Evolutionary conservation across 2,113 vertebrate genomes (phyloP), one percentile per base, ranked within the genome.

Genomic region (Tragelaphus strepsiceros): DNA sequence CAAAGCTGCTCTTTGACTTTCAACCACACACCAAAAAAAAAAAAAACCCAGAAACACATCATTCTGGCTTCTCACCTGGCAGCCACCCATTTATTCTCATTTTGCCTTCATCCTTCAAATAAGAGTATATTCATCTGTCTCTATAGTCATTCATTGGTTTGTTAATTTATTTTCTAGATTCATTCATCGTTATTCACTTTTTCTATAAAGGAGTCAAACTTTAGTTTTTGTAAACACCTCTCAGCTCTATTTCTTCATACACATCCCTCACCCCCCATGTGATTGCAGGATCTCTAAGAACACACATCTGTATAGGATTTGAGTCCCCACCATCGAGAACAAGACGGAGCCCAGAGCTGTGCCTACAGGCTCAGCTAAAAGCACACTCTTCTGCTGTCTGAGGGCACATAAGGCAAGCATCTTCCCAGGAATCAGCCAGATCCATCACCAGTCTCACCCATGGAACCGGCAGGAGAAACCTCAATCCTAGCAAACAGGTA

Each of bases 401-500:
- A 30, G 26, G 58, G 43, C 3, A 0, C 30, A 49, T 6, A 1
- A 5, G 19, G 17, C 46, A 24, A 35, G 16, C 8, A 1, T n/a
- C 19, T 22, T 32, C 56, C 24, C 3, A 62, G 30, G 82, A 22
- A 49, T 28, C 91, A 32, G 35, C 13, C 10, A 26, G 22, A 32
- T 24, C 51, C 32, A 13, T 28, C 39, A 21, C 56, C 7, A 30
- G 26, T 64, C 90, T 84, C 54, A 53, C 35, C 35, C 81, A 15
- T 3, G 1, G 28, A 92, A 39, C 43, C 30, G 28, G 77, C 17
- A 46, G 30, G 53, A 85, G 54, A 49, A 56, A 78, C 1, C 12
- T 49, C 43, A 80, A 24, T 4, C n/a, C 58, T 12, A 15, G 43
- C 54, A 32, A 43, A n/a, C 26, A 80, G 49, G 59, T 7, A 13